These are phyloP conservation scores for Lasioglossum marginatum DNA, from an alignment of 2,888 invertebrate genomes.

Conservation along the genomic window DNA sequence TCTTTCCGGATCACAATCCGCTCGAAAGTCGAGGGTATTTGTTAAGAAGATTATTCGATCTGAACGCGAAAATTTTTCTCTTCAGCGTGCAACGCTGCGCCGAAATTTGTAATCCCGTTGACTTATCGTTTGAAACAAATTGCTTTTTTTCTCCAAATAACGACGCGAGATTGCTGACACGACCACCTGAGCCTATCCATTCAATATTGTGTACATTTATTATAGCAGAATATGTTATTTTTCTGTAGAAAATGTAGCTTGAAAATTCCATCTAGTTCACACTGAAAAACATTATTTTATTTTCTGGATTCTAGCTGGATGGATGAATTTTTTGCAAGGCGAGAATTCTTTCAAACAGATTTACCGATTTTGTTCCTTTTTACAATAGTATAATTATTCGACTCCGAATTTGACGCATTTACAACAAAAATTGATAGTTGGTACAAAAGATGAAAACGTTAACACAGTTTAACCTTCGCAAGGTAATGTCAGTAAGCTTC, in stretches of 20 bases:
- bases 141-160: neutral
- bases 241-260: neutral
- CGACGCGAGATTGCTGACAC: neutral
- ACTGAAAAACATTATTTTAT: neutral
- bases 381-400: neutral
- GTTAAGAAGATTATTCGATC: slow-evolving; percentile 11
- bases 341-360: neutral
- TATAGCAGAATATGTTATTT: neutral
- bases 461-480: too few species aligned
- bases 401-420: neutral
- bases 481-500: too few species aligned
- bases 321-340: neutral
- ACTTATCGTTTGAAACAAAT: neutral
- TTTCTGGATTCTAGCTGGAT: neutral
- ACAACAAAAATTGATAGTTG: neutral
- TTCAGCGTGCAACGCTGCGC: neutral
- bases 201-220: neutral
- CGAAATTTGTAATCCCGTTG: slow-evolving; percentile 22
- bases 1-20: slow-evolving; percentile 12
- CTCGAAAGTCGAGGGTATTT: neutral
- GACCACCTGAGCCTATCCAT: neutral
- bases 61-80: neutral
- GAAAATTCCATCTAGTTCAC: neutral
- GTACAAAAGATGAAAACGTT: too few species aligned
- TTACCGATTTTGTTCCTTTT: neutral